phyloP scores from a whole-genome alignment of 1,140 invertebrate genomes.

The Pygmarrhopalites habei region DNA sequence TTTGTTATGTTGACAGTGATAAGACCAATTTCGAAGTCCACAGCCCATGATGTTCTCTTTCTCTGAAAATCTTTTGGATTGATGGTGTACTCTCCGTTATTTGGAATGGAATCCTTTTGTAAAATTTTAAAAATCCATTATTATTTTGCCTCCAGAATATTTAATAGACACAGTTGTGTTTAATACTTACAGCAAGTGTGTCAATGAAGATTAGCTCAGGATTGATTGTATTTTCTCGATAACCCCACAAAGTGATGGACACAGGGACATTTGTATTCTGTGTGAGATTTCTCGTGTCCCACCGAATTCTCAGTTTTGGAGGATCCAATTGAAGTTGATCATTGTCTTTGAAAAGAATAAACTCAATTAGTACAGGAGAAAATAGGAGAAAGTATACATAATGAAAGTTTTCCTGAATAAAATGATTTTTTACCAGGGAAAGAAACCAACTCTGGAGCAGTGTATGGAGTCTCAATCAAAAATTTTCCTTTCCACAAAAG shows the following conservation, averaged over 20 bases:
- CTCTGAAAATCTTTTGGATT: conserved; percentile 57
- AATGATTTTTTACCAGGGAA: too few species aligned
- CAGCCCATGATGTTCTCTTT: conserved; percentile 57
- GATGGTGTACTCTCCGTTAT: conserved; percentile 60
- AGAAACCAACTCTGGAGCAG: conserved; percentile 72
- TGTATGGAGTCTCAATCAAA: conserved; percentile 81
- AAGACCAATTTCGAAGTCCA: conserved; percentile 78
- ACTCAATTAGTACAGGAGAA: too few species aligned
- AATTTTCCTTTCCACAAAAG: conserved; percentile 87
- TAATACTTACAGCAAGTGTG: conserved; percentile 47
- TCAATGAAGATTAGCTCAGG: conserved; percentile 59
- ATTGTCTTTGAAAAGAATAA: too few species aligned
- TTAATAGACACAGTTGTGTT: not conserved
- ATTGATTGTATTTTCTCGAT: conserved; percentile 69
- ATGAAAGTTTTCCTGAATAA: too few species aligned
- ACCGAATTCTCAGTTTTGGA: conserved; percentile 64
- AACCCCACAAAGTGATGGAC: conserved; percentile 76
- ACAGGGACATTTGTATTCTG: conserved; percentile 64
- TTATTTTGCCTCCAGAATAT: conserved; percentile 31
- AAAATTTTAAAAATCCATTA: too few species aligned
- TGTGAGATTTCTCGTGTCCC: conserved; percentile 78
- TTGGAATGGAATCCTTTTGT: conserved; percentile 55
- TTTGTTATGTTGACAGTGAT: conserved; percentile 82
- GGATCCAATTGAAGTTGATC: conserved; percentile 62
- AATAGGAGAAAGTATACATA: too few species aligned